Base-by-base conservation (phyloP, 2,797 vertebrate genomes). In the Otolemur crassicaudatus region DNA sequence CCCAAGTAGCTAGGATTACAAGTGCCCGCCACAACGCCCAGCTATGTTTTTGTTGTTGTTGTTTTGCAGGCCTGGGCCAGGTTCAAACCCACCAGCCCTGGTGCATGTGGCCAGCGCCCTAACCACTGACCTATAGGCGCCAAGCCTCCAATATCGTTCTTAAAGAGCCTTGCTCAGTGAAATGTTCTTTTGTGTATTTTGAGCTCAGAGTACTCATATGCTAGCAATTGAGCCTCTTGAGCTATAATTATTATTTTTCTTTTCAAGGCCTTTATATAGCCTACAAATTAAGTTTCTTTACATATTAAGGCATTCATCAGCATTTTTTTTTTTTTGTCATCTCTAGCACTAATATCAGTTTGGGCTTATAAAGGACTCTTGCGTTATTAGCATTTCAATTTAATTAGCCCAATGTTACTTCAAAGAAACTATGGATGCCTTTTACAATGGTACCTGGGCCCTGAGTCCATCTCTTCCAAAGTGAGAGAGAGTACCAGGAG, bases 171-270 rank as follows among this genome's bases (percentile, higher is more conserved):
- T 75, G 43, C 80, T 67, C 25, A 0, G 63, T 60, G 0, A 1
- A n/a, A 49, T 4, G 0, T 37, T 20, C 65, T 40, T 16, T 8
- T 7, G 25, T 46, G 23, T 13, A 25, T 37, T 72, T 73, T 49
- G n/a, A 46, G 29, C 60, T 31, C 23, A 0, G 9, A 6, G 25
- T 23, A 1, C 56, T 60, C 12, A 0, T 17, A 1, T 58, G 34
- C 86, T 37, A 17, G 23, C 27, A 16, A 25, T 73, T 19, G 40
- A 49, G 40, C 75, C 85, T 40, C 29, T 29, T 31, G 22, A 87
- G 40, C 81, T 88, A 1, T 27, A 43, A 6, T 49, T 46, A 6
- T 58, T n/a, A 63, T 91, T 63, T 61, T 75, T 87, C 79, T 87
- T 94, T 34, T 31, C 49, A 80, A 82, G 77, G 2, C 23, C 72